Conservation (phyloP, 2,888 invertebrate genomes). For the Ochlodes sylvanus region DNA sequence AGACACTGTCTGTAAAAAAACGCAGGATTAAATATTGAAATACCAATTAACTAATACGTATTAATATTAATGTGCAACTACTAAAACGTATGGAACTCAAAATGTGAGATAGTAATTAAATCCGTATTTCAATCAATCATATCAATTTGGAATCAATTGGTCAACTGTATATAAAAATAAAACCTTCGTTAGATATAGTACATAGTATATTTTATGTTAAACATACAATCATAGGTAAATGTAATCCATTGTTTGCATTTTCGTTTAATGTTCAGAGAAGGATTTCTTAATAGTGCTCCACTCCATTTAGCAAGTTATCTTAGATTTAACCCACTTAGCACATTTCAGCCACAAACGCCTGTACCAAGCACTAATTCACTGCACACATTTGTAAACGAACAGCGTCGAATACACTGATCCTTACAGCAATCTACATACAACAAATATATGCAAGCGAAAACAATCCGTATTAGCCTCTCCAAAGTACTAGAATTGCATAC, state of each 20-base stretch:
- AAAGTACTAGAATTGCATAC: slow-evolving; percentile 30
- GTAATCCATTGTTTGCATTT: not conserved
- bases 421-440: slow-evolving; percentile 25
- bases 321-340: slow-evolving; percentile 31
- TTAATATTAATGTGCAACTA: no score
- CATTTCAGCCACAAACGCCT: slow-evolving; percentile 29
- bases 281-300: slow-evolving; percentile 21
- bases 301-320: slow-evolving; percentile 29
- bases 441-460: slow-evolving; percentile 35
- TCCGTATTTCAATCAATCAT: no score
- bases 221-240: no score
- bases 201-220: no score
- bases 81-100: no score
- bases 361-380: slow-evolving; percentile 33
- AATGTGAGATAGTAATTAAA: no score
- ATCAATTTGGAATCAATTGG: no score
- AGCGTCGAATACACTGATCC: slow-evolving; percentile 30
- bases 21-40: no score
- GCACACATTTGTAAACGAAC: slow-evolving; percentile 33
- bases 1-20: no score
- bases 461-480: slow-evolving; percentile 31
- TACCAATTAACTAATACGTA: no score
- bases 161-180: no score
- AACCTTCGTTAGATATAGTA: no score
- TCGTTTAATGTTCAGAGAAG: not conserved